These are phyloP conservation scores for Cynopterus sphinx DNA, from an alignment of 2,797 vertebrate species.

Conservation along the genomic window DNA sequence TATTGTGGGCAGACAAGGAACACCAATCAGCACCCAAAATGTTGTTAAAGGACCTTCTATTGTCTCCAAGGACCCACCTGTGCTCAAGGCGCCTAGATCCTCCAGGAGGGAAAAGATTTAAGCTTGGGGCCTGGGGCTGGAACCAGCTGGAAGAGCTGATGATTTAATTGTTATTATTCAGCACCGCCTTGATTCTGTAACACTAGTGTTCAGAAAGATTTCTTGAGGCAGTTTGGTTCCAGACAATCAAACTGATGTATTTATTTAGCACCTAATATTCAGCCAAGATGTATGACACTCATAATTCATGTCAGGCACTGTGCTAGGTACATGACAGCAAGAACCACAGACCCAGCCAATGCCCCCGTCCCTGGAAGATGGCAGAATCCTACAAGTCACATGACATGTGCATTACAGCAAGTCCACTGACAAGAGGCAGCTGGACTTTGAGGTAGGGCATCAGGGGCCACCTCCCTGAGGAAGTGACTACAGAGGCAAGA, in stretches of 20 bases:
- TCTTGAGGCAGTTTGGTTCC: neutral
- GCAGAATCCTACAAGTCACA: neutral
- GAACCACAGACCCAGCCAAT: neutral
- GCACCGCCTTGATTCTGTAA: neutral
- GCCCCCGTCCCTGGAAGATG: neutral
- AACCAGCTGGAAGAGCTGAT: neutral
- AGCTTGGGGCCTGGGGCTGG: neutral
- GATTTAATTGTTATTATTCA: neutral
- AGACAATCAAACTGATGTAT: neutral
- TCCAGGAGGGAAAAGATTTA: neutral
- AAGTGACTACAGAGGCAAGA: neutral
- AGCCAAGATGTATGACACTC: neutral
- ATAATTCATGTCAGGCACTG: fast-evolving
- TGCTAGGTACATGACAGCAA: fast-evolving
- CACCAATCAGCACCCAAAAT: neutral
- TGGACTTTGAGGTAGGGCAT: neutral
- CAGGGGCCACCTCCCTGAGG: neutral
- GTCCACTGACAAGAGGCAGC: neutral
- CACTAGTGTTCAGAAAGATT: neutral
- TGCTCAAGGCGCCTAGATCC: neutral
- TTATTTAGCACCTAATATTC: neutral
- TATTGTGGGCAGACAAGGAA: neutral
- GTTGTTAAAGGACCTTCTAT: neutral
- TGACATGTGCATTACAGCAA: neutral
- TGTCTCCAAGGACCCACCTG: neutral